Evolutionary conservation across 2,113 vertebrate genomes (phyloP).

Genomic region (Syrrhaptes paradoxus): DNA sequence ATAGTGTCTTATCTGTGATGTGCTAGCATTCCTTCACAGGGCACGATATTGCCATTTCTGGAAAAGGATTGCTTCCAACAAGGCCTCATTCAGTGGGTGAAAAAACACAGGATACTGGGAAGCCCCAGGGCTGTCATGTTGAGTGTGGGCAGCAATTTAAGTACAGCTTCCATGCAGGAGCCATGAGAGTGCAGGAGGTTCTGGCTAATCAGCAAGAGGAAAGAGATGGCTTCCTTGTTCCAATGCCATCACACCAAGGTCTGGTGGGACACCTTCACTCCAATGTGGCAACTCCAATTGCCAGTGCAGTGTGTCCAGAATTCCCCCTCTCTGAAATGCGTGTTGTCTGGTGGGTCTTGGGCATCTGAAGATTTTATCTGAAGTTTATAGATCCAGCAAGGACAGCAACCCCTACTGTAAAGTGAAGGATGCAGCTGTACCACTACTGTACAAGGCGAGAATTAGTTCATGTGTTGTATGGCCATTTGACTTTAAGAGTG

Average conservation of each 20-base stretch:
- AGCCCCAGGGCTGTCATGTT: neutral
- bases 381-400: neutral
- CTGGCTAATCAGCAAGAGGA: neutral
- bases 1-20: neutral
- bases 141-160: neutral
- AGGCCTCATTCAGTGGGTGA: neutral
- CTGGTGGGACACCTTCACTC: neutral
- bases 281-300: neutral
- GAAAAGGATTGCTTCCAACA: neutral
- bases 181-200: neutral
- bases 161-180: neutral
- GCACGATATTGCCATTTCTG: neutral
- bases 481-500: neutral
- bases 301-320: neutral
- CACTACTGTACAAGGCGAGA: neutral
- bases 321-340: neutral
- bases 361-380: neutral
- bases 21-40: neutral
- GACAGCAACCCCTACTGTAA: neutral
- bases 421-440: neutral
- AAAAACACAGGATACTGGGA: neutral
- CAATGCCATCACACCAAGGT: accelerated
- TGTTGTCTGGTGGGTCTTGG: neutral
- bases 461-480: neutral
- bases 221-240: neutral